These are phyloP conservation scores for Melanogrammus aeglefinus DNA, from an alignment of 2,797 vertebrate genomes.

Conservation along the genomic window DNA sequence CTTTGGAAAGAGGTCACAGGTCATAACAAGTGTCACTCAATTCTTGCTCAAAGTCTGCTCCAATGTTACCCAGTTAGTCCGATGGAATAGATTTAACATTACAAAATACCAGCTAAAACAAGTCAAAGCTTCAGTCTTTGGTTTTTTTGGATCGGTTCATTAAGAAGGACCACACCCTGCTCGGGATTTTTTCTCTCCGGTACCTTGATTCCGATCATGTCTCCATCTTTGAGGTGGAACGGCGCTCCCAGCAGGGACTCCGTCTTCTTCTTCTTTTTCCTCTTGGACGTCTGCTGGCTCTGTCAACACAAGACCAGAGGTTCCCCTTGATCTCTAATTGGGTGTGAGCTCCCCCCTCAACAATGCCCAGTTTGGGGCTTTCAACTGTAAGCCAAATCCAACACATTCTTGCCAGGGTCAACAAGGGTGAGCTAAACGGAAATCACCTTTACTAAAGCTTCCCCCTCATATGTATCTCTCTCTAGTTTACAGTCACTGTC, in stretches of 20 bases:
- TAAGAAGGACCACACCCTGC: background rate
- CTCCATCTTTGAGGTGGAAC: conserved; percentile 89
- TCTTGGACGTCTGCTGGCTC: conserved; percentile 88
- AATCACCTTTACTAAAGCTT: background rate
- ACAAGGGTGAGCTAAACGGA: background rate
- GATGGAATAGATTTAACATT: background rate
- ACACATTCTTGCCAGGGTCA: background rate
- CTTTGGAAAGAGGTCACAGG: background rate
- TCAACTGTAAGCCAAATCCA: background rate
- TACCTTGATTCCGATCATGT: conserved; percentile 88
- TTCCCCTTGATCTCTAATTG: background rate
- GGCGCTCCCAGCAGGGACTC: conserved; percentile 83
- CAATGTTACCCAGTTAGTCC: background rate
- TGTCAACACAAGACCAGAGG: conserved; percentile 38
- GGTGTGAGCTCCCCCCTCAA: background rate
- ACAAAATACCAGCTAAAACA: background rate
- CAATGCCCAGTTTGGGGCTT: background rate
- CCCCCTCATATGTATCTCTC: background rate
- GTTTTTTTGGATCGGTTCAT: background rate
- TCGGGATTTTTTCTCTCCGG: background rate
- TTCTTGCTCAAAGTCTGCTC: background rate
- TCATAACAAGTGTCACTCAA: background rate
- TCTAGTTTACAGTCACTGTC: too few relatives aligned
- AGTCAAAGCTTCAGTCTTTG: background rate
- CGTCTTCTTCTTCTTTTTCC: conserved; percentile 86